Evolutionary conservation across 2,797 vertebrate genomes (phyloP), one percentile per base, ranked within the genome.

Genomic region (Pseudomugil gertrudae): DNA sequence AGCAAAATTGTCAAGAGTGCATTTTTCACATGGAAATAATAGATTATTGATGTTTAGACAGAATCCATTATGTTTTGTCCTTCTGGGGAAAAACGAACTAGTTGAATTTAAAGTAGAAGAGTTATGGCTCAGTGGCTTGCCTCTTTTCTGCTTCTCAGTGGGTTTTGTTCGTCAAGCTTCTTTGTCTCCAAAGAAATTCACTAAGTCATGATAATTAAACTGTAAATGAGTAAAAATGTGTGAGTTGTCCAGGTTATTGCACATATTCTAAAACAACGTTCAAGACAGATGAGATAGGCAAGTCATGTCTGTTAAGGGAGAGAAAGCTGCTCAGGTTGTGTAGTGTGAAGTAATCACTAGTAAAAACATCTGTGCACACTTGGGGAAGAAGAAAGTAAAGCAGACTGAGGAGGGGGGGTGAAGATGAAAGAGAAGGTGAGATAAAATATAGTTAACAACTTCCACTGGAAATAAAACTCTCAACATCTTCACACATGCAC

Each of bases 31-130:
- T 57, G 52, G 55, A 84, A 89, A 84, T 74, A 80, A 80, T 61
- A 77, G 67, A 84, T 69, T 84, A 78, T 78, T 73, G 66, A 80
- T 71, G 69, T 82, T 84, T 86, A 76, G 78, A 81, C 74, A 83
- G 69, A 84, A 80, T 45, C 47, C 48, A 60, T 54, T 57, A 54
- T 80, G 74, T 75, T 75, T 87, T 79, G 74, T 23, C 83, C 81
- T 83, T 81, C 81, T 78, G 53, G 70, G 84, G 84, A 83, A 86
- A 90, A 88, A 84, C 85, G 87, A 78, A 77, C 82, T 65, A 65
- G 79, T 85, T 82, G 55, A 76, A 86, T 83, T 84, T 65, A 66
- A 74, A 74, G 63, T 54, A 67, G 59, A 76, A 56, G 47, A 64
- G 61, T 74, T 80, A 74, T 78, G 79, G 56, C 79, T 83, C 72